Percentiles rank a stretch among this genome's conserved stretches.
Evolutionary conservation across 2,888 invertebrate species (phyloP).

Genomic region (Marasmarcha lunaedactyla): DNA sequence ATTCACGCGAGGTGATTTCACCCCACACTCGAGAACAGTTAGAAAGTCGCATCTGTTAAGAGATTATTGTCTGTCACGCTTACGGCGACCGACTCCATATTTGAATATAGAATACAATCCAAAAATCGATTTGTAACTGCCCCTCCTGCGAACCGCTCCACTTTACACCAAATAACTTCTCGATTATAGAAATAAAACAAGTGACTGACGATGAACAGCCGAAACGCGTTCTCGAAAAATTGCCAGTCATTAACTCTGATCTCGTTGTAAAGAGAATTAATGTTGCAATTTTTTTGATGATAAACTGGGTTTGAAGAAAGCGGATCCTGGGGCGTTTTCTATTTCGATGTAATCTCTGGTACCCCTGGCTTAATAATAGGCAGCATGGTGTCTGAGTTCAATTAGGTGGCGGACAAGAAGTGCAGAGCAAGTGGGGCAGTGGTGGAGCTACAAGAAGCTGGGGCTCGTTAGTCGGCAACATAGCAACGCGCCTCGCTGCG

Average conservation of each 20-base stretch:
- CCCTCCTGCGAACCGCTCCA: too few relatives aligned
- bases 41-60: conserved; percentile 51
- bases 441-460: conserved; percentile 7
- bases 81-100: neutral
- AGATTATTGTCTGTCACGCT: neutral
- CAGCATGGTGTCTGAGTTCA: conserved; percentile 34
- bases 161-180: too few relatives aligned
- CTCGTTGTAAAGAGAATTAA: too few relatives aligned
- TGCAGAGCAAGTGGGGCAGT: conserved; percentile 25
- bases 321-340: conserved; percentile 54
- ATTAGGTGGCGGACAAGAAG: conserved; percentile 31
- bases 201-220: too few relatives aligned
- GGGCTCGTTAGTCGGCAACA: conserved; percentile 12
- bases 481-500: conserved; percentile 10
- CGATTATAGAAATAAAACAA: too few relatives aligned
- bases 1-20: conserved; percentile 35
- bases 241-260: too few relatives aligned
- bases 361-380: conserved; percentile 55
- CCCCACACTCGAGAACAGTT: conserved; percentile 50
- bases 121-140: conserved; percentile 1
- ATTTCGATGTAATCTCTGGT: conserved; percentile 55
- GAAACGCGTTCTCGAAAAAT: too few relatives aligned
- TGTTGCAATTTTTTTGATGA: too few relatives aligned
- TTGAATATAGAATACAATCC: conserved; percentile 17
- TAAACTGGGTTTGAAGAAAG: conserved; percentile 46